These are phyloP conservation scores for Platalea minor DNA, from an alignment of 2,797 vertebrate species.

Conservation along the genomic window DNA sequence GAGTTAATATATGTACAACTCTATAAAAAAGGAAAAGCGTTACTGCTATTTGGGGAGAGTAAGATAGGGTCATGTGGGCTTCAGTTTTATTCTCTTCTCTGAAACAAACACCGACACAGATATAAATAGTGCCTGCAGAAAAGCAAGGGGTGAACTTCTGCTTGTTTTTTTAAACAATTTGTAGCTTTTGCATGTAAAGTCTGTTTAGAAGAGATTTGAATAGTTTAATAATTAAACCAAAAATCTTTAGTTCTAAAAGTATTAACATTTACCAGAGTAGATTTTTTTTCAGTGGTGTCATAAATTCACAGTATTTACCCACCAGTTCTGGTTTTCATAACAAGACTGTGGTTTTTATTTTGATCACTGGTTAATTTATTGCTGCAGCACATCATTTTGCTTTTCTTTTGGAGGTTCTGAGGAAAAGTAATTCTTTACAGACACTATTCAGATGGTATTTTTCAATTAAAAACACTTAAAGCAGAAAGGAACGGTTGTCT, in stretches of 20 bases:
- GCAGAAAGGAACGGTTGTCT: slow-evolving; percentile 55
- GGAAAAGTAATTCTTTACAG: slow-evolving; percentile 65
- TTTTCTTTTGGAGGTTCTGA: slow-evolving; percentile 55
- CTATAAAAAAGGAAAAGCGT: neutral
- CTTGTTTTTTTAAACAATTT: neutral
- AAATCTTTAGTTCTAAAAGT: neutral
- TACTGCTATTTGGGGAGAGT: slow-evolving; percentile 7
- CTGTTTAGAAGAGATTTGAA: slow-evolving; percentile 7
- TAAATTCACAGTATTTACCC: slow-evolving; percentile 51
- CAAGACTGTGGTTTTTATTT: slow-evolving; percentile 58
- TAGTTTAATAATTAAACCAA: slow-evolving; percentile 30
- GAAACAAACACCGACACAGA: slow-evolving; percentile 34
- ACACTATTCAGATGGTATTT: slow-evolving; percentile 59
- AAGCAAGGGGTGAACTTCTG: slow-evolving; percentile 5
- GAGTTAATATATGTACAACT: neutral
- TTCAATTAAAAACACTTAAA: slow-evolving; percentile 67
- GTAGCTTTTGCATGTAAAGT: slow-evolving; percentile 13
- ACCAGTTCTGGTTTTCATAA: slow-evolving; percentile 62
- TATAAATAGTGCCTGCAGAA: slow-evolving; percentile 55
- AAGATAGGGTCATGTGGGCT: neutral
- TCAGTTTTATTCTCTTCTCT: slow-evolving; percentile 44
- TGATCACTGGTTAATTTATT: slow-evolving; percentile 61
- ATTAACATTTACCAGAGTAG: slow-evolving; percentile 29
- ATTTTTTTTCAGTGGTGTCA: slow-evolving; percentile 32
- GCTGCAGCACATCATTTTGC: slow-evolving; percentile 53